Evolutionary conservation across 2,797 vertebrate species (phyloP).

Genomic region (Anabas testudineus): DNA sequence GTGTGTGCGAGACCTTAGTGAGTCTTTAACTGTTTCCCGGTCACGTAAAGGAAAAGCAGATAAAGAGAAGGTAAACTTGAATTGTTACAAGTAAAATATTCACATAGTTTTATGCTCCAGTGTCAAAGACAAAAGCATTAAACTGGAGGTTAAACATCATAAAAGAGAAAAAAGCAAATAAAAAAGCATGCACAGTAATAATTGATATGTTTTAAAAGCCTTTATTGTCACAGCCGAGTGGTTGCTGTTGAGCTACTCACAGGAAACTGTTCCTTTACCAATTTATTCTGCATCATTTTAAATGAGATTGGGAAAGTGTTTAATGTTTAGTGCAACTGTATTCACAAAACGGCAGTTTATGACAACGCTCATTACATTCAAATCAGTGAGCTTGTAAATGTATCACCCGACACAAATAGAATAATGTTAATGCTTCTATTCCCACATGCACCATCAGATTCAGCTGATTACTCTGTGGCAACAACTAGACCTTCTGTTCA

Average conservation of each 20-base stretch:
- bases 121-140: background rate
- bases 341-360: no score
- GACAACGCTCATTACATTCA: no score
- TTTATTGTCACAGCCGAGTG: background rate
- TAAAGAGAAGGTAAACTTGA: background rate
- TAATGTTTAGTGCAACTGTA: no score
- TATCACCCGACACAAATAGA: background rate
- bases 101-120: no score
- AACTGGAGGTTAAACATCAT: background rate
- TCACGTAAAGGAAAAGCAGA: slow-evolving; percentile 2
- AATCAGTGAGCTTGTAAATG: background rate
- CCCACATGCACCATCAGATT: no score
- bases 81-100: background rate
- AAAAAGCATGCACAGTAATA: no score
- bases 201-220: no score
- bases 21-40: slow-evolving; percentile 16
- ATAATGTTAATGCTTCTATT: background rate
- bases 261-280: no score
- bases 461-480: background rate
- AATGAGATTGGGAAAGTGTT: no score
- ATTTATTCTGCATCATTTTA: background rate
- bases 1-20: background rate
- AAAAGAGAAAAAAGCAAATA: no score
- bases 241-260: no score
- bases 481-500: background rate